These are phyloP conservation scores for Marasmarcha lunaedactyla DNA, from an alignment of 2,888 invertebrate genomes.

Conservation along the genomic window DNA sequence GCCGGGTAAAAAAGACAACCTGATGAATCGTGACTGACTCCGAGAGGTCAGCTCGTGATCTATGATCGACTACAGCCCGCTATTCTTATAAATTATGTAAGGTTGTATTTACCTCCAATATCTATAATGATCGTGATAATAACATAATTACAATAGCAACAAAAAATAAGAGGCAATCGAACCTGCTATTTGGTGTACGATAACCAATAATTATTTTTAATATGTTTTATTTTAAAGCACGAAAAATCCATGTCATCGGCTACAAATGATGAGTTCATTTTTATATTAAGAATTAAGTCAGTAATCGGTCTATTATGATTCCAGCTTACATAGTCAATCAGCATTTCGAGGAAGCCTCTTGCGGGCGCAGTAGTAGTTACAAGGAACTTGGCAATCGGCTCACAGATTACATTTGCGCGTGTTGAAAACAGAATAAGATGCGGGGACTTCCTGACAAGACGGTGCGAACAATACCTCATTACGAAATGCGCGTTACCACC, in stretches of 20 bases:
- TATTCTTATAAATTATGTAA: slow-evolving; percentile 2
- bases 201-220: too few species aligned
- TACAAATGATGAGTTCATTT: too few species aligned
- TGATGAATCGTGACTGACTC: slow-evolving; percentile 7
- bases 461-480: slow-evolving; percentile 59
- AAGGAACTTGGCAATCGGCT: slow-evolving; percentile 32
- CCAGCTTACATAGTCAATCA: background rate
- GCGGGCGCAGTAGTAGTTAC: slow-evolving; percentile 10
- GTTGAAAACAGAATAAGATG: slow-evolving; percentile 47
- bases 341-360: background rate
- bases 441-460: slow-evolving; percentile 34
- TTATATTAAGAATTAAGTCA: too few species aligned
- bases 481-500: slow-evolving; percentile 45
- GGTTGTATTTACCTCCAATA: slow-evolving; percentile 12
- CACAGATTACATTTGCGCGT: slow-evolving; percentile 32
- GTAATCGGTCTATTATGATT: too few species aligned
- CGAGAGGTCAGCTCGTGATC: slow-evolving; percentile 33
- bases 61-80: slow-evolving; percentile 33
- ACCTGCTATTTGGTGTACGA: too few species aligned
- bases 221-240: too few species aligned
- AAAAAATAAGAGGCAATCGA: too few species aligned
- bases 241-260: too few species aligned
- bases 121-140: slow-evolving; percentile 7
- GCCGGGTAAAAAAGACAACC: slow-evolving; percentile 5
- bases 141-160: too few species aligned